Evolutionary conservation across 1,140 invertebrate genomes (phyloP), one percentile per base, ranked within the genome.

Genomic region (Stegodyphus dumicola): DNA sequence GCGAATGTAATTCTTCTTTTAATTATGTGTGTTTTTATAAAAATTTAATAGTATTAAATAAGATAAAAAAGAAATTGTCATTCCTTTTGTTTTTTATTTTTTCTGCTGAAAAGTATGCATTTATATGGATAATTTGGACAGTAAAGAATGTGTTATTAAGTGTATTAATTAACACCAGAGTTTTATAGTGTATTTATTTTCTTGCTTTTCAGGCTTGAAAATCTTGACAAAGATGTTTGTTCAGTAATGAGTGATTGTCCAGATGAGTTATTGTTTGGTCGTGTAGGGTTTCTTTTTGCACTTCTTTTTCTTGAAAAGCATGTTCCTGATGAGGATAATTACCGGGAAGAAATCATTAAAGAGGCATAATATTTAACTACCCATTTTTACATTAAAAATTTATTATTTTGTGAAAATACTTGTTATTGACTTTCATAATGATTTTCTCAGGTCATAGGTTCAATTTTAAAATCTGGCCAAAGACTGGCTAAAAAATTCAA

Each of bases 201-300:
- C 56, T 10, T 60, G 15, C 79, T 77, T 85, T 88, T 7, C 64
- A 91, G 90, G 69, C 77, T 91, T 48, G 86, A 86, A 48, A 85
- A 85, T 10, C 53, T 91, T 49, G 86, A 89, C 49, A 74, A 83
- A 13, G 76, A 86, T 56, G 86, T 78, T 1, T 78, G 85, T n/a
- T 15, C 65, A 7, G n/a, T 65, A 5, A 10, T 71, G 7, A 71
- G 18, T 77, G 91, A 92, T 79, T 89, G 95, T 54, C 93, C 95
- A 2, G 95, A 97, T 93, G 96, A 97, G 91, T 89, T 96, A 53
- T 90, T 98, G 7, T 97, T 96, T 92, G 96, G 96, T 18, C 92
- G 95, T 89, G 93, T 92, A 89, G 96, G 96, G 49, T 97, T 95
- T 91, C 90, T 98, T n/a, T 96, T 93, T 92, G 91, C 94, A 65